Evolutionary conservation across 2,113 vertebrate species (phyloP).

Genomic region (Alexandromys fortis): DNA sequence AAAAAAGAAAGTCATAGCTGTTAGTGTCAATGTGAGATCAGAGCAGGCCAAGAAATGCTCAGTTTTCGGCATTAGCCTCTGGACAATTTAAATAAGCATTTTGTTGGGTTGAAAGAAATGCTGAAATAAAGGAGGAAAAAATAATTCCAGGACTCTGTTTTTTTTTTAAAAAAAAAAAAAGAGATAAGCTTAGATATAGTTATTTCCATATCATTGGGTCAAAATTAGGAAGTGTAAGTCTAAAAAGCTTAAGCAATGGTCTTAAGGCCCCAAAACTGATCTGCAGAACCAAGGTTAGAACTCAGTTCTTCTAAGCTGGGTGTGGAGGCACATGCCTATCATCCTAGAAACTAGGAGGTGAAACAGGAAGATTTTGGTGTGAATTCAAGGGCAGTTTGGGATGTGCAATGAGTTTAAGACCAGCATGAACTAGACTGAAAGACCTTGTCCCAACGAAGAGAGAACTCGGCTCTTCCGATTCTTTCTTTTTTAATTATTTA

Average conservation of each 20-base stretch:
- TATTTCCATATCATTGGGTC: not conserved
- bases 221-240: not conserved
- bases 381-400: not conserved
- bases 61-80: not conserved
- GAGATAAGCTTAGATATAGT: not conserved
- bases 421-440: not conserved
- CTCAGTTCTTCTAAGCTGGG: not conserved
- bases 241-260: not conserved
- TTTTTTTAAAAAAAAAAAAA: not conserved
- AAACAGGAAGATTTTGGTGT: not conserved
- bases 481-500: no score
- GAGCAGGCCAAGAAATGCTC: not conserved
- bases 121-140: constrained; percentile 8
- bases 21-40: not conserved
- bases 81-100: not conserved
- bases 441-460: not conserved
- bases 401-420: not conserved
- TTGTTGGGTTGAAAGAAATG: constrained; percentile 17
- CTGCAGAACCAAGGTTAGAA: not conserved
- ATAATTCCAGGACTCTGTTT: not conserved
- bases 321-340: not conserved
- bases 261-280: not conserved
- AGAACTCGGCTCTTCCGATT: not conserved
- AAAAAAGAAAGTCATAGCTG: not conserved
- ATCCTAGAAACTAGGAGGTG: not conserved